These are phyloP conservation scores for Bufotes viridis DNA, from an alignment of 2,797 vertebrate species.

Conservation along the genomic window DNA sequence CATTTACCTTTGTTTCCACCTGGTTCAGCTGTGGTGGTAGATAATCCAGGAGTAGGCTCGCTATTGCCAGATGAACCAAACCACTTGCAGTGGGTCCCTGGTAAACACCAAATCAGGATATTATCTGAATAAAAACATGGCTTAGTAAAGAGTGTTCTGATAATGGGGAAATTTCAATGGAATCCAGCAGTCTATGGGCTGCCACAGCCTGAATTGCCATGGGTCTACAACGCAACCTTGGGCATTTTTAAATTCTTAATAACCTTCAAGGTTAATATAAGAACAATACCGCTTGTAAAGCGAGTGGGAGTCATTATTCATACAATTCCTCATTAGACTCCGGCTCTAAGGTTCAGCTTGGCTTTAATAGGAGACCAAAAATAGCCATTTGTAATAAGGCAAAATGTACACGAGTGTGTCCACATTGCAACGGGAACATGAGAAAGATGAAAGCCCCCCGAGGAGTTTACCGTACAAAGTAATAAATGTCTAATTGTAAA, in stretches of 20 bases:
- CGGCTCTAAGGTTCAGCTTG: not conserved
- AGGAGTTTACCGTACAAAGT: not conserved
- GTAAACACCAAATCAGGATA: not conserved
- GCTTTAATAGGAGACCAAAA: not conserved
- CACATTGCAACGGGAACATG: not conserved
- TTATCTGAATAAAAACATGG: not conserved
- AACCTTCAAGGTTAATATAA: not conserved
- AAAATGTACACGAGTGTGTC: not conserved
- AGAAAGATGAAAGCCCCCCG: not conserved
- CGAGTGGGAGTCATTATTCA: not conserved
- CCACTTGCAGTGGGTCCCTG: not conserved
- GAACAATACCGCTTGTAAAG: not conserved
- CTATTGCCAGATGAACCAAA: not conserved
- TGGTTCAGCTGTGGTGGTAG: not conserved
- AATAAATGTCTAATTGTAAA: slow-evolving; percentile 17
- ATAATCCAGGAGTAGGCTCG: not conserved
- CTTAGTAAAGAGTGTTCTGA: not conserved
- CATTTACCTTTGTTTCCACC: not conserved
- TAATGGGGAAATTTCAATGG: not conserved
- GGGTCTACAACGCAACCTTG: not conserved
- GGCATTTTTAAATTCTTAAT: not conserved
- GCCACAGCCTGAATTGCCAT: not conserved
- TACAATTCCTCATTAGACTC: not conserved
- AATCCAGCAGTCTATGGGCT: not conserved
- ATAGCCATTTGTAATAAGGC: not conserved